phyloP scores from a whole-genome alignment of 2,888 invertebrate species.

The Lordiphosa andalusiaca region DNA sequence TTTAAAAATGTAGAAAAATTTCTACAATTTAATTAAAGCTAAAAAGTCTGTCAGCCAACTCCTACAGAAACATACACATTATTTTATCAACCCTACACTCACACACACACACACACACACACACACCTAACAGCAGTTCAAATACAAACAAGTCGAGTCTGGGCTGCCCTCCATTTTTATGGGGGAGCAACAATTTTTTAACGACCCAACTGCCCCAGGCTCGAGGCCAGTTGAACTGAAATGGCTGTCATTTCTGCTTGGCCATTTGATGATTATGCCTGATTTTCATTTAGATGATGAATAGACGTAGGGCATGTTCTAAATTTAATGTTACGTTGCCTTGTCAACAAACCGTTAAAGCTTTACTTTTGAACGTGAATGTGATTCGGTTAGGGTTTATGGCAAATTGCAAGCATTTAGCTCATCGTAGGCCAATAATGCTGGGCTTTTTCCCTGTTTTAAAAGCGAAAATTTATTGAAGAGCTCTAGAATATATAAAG shows the following conservation, averaged over 20 bases:
- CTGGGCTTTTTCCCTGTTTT: too few relatives aligned
- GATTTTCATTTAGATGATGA: conserved; percentile 69
- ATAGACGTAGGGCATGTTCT: conserved; percentile 24
- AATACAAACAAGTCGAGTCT: too few relatives aligned
- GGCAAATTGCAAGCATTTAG: background rate
- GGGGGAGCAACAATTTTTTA: conserved; percentile 12
- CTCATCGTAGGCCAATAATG: too few relatives aligned
- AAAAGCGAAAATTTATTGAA: too few relatives aligned
- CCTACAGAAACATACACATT: too few relatives aligned
- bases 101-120: background rate
- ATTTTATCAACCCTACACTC: background rate
- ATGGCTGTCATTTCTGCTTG: conserved; percentile 47
- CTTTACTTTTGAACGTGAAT: conserved; percentile 36
- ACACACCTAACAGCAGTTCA: background rate
- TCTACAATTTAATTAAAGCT: too few relatives aligned
- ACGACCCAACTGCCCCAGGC: conserved; percentile 4
- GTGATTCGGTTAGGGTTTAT: conserved; percentile 5
- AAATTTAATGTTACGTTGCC: conserved; percentile 25
- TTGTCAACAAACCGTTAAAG: conserved; percentile 54
- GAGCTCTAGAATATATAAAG: too few relatives aligned
- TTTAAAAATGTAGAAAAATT: too few relatives aligned
- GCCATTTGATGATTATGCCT: conserved; percentile 61
- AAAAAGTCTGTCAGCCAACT: too few relatives aligned
- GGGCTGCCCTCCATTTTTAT: conserved; percentile 1
- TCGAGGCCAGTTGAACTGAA: conserved; percentile 25